Base-by-base conservation (phyloP, 2,113 vertebrate genomes). In the Australoheros scitulus region DNA sequence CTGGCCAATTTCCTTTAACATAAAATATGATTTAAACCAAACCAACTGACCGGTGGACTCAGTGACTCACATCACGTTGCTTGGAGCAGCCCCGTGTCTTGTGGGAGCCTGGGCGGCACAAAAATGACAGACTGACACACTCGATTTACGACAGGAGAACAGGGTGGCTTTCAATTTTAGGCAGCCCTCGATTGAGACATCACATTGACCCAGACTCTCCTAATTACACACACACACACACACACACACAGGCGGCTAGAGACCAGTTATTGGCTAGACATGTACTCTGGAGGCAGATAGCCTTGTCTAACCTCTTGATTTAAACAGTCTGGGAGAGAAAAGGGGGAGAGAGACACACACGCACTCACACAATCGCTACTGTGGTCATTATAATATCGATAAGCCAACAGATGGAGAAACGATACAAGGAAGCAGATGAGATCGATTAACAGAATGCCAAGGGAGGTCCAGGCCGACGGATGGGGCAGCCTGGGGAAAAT, bases 341-440 rank as follows among this genome's bases (percentile, higher is more conserved):
- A 29, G 34, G 70, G 55, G 17, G 72, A 58, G 34, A 76, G 29
- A 58, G 15, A 81, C 79, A 75, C 81, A 87, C 58, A 29, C 22
- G 22, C 61, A 34, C 65, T 52, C 72, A 26, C 80, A 80, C 68
- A 18, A 36, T 41, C 36, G 34, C 76, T 76, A 80, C 72, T 11
- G 32, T 9, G 36, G 81, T 84, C 92, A 83, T 91, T 89, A 86
- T 88, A 68, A 47, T 77, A 94, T 94, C 59, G 89, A 94, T 93
- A 88, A 77, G 85, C 76, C 57, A 80, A 32, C 84, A 80, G 70
- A 89, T 79, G 90, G 87, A 85, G 87, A 85, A 82, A 82, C 77
- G 65, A 78, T 77, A 38, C 41, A 15, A 81, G 91, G 86, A 90
- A 86, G 76, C 61, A 58, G 85, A 81, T 3, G 58, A 50, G 83